phyloP scores from a whole-genome alignment of 2,888 invertebrate species.

The Shargacucullia verbasci region DNA sequence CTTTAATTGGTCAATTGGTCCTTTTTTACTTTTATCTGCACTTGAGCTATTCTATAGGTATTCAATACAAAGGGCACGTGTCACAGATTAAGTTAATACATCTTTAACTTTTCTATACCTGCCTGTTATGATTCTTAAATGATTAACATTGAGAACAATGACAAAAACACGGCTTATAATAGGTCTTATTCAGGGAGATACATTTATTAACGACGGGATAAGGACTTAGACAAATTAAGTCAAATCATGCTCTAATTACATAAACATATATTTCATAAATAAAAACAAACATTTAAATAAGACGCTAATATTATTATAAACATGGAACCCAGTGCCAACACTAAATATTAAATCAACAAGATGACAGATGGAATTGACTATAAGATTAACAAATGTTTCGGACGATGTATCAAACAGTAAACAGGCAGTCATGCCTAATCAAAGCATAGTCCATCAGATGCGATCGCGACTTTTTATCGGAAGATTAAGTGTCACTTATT shows the following conservation, averaged over 20 bases:
- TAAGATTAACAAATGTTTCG: constrained; percentile 20
- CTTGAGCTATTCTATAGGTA: constrained; percentile 27
- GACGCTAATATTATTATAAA: constrained; percentile 6
- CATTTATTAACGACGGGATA: no score
- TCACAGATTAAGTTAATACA: constrained; percentile 29
- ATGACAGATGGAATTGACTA: constrained; percentile 27
- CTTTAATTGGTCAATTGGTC: constrained; percentile 21
- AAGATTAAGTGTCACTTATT: background rate
- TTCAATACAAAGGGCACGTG: constrained; percentile 40
- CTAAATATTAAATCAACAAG: constrained; percentile 16
- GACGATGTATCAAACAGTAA: constrained; percentile 26
- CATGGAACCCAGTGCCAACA: constrained; percentile 10
- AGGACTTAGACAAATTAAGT: no score
- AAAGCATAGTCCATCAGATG: constrained; percentile 3
- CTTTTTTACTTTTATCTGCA: constrained; percentile 25
- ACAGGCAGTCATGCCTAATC: background rate
- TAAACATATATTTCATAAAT: background rate
- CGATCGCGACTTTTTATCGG: constrained; percentile 8
- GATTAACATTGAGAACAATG: constrained; percentile 13
- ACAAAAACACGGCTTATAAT: background rate
- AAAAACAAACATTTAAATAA: constrained; percentile 18
- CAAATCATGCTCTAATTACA: background rate
- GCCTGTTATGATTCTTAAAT: constrained; percentile 18
- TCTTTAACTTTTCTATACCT: constrained; percentile 16
- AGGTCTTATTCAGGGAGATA: no score